phyloP scores from a whole-genome alignment of 2,113 vertebrate genomes.

The Argyrosomus japonicus region DNA sequence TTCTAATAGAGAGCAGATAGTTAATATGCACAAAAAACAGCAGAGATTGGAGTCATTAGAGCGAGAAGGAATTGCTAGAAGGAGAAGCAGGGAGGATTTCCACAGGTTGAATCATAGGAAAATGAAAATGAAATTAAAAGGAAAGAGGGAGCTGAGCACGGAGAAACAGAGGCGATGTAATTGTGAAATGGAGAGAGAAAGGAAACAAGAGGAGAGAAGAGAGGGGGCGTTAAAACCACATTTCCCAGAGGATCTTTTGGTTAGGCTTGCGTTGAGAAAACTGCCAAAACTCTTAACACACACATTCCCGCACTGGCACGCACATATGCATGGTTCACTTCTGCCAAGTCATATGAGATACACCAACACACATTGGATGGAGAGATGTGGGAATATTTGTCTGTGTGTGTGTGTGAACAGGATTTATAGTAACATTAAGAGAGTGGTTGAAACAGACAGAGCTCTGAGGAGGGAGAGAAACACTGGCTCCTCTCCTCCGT shows the following conservation, averaged over 20 bases:
- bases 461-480: constrained; percentile 52
- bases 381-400: constrained; percentile 57
- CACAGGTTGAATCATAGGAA: constrained; percentile 27
- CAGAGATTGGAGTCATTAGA: constrained; percentile 11
- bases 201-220: constrained; percentile 57
- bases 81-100: constrained; percentile 3
- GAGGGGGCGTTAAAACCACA: constrained; percentile 76
- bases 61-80: background rate
- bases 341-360: constrained; percentile 71
- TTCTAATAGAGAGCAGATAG: constrained; percentile 42
- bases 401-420: constrained; percentile 35
- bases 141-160: constrained; percentile 18
- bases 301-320: constrained; percentile 65
- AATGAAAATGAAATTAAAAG: constrained; percentile 14
- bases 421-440: constrained; percentile 62
- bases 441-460: constrained; percentile 53
- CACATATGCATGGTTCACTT: constrained; percentile 59
- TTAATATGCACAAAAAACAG: constrained; percentile 35
- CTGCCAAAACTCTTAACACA: constrained; percentile 74
- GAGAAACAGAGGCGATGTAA: constrained; percentile 43
- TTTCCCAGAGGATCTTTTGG: constrained; percentile 75
- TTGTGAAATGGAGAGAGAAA: constrained; percentile 60
- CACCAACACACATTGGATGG: constrained; percentile 63
- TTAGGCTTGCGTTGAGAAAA: constrained; percentile 67
- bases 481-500: constrained; percentile 57